These are phyloP conservation scores for Micrasema minimum DNA, from an alignment of 1,140 invertebrate species.

Conservation along the genomic window DNA sequence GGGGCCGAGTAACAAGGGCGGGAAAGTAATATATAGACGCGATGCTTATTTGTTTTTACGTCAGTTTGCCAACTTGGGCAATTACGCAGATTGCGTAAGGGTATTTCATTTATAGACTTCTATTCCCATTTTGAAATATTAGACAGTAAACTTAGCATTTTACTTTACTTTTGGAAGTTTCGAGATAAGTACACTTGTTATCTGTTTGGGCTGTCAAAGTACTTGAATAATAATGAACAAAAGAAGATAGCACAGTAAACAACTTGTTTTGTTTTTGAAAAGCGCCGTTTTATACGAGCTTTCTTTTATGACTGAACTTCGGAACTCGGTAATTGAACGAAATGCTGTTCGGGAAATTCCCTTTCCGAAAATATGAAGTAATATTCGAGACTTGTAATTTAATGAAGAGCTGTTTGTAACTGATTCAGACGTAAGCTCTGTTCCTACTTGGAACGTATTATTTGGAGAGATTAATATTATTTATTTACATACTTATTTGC, in stretches of 20 bases:
- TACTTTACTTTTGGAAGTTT: constrained; percentile 39
- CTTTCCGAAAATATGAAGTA: constrained; percentile 16
- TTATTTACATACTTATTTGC: too few species aligned
- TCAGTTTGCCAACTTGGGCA: constrained; percentile 51
- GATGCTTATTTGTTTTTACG: constrained; percentile 52
- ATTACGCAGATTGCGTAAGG: constrained; percentile 52
- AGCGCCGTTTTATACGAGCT: constrained; percentile 33
- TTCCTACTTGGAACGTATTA: too few species aligned
- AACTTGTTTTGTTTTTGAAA: constrained; percentile 38
- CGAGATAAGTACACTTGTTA: constrained; percentile 42
- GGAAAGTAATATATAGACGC: constrained; percentile 1
- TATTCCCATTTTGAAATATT: constrained; percentile 46
- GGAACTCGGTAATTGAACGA: constrained; percentile 31
- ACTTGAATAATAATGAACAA: constrained; percentile 38
- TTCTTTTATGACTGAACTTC: constrained; percentile 35
- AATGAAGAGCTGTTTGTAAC: constrained; percentile 14
- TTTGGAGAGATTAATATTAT: too few species aligned
- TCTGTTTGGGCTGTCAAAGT: constrained; percentile 36
- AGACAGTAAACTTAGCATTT: constrained; percentile 43
- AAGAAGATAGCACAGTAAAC: constrained; percentile 27
- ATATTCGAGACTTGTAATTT: constrained; percentile 7
- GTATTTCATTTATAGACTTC: constrained; percentile 51
- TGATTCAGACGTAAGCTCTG: too few species aligned
- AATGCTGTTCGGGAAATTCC: constrained; percentile 17
- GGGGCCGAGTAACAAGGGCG: neutral